A percentile compares a stretch with the other conserved stretches of the same genome.
These are phyloP conservation scores for Atrichornis clamosus DNA, from an alignment of 2,113 vertebrate species.

Conservation along the genomic window DNA sequence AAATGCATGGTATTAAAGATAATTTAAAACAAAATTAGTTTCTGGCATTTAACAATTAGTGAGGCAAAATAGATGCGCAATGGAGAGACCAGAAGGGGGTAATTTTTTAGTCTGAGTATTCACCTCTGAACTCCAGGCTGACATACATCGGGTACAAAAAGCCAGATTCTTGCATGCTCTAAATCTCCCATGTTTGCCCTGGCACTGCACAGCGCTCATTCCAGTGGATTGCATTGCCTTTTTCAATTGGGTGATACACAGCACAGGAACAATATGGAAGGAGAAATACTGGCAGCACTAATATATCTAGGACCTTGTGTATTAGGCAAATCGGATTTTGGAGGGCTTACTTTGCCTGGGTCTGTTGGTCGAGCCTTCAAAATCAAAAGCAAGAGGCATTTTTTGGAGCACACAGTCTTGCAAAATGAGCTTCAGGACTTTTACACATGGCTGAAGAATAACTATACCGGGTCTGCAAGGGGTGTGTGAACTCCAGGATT, in stretches of 20 bases:
- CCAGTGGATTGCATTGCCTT: not conserved
- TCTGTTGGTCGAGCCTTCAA: not conserved
- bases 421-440: not conserved
- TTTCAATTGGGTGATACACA: not conserved
- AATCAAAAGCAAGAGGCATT: not conserved
- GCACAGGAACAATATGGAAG: not conserved
- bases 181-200: not conserved
- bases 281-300: not conserved
- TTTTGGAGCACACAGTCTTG: not conserved
- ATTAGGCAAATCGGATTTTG: not conserved
- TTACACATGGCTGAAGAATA: not conserved
- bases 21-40: slow-evolving; percentile 41
- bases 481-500: not conserved
- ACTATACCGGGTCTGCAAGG: not conserved
- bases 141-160: not conserved
- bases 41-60: slow-evolving; percentile 17
- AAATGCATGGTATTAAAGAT: slow-evolving; percentile 44
- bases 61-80: not conserved
- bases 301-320: not conserved
- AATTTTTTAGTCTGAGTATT: not conserved
- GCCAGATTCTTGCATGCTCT: not conserved
- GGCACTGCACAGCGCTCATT: not conserved
- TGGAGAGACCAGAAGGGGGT: not conserved
- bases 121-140: not conserved
- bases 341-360: not conserved